A percentile compares a stretch with the other conserved stretches of the same genome.
These are phyloP conservation scores for Proteles cristata DNA, from an alignment of 2,113 vertebrate species.

Conservation along the genomic window DNA sequence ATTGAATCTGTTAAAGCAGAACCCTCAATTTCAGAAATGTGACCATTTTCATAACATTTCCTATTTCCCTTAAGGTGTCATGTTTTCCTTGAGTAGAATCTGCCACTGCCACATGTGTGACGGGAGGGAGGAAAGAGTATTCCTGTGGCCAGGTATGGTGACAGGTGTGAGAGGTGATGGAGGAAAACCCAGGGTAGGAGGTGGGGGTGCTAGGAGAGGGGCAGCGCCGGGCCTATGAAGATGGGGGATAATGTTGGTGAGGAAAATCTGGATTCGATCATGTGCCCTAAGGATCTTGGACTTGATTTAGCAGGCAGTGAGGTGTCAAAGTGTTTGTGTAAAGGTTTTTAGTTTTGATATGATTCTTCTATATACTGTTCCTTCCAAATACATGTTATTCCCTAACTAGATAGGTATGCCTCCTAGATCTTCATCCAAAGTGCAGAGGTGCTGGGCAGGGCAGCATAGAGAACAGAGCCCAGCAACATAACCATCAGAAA, in stretches of 20 bases:
- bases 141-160: not conserved
- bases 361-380: not conserved
- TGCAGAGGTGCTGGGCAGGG: not conserved
- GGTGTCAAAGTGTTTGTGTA: not conserved
- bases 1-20: not conserved
- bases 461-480: not conserved
- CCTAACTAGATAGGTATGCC: not conserved
- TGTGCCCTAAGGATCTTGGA: not conserved
- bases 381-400: not conserved
- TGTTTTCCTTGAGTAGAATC: not conserved
- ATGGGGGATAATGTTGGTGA: not conserved
- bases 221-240: not conserved
- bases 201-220: not conserved
- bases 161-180: not conserved
- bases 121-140: not conserved
- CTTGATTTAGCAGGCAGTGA: not conserved
- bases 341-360: constrained; percentile 1
- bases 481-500: not conserved
- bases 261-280: not conserved
- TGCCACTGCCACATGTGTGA: not conserved
- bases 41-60: not conserved
- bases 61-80: not conserved
- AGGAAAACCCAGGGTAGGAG: not conserved
- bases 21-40: not conserved
- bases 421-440: not conserved